These are phyloP conservation scores for Origma solitaria DNA, from an alignment of 2,113 vertebrate species.

Conservation along the genomic window DNA sequence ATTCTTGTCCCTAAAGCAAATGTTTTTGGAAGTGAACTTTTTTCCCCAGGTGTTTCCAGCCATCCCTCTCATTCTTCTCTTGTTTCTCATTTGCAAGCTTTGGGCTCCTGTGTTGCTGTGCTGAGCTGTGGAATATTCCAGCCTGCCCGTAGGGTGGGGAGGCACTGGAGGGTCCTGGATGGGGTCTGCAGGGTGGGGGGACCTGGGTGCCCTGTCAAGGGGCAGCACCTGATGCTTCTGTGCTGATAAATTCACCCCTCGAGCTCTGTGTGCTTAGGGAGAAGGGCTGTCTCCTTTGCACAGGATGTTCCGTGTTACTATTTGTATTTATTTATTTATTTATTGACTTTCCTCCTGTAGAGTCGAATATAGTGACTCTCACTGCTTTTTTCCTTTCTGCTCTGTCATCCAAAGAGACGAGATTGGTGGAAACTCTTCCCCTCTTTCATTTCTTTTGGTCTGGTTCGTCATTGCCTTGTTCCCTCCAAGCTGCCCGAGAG, in stretches of 20 bases:
- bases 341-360: neutral
- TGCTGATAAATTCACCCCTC: neutral
- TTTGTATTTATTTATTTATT: neutral
- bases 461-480: neutral
- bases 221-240: neutral
- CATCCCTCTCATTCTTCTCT: accelerated
- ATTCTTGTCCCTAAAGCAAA: neutral
- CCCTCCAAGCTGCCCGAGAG: accelerated
- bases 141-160: accelerated
- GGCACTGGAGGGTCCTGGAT: neutral
- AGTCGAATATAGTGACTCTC: accelerated
- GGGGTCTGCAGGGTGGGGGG: neutral
- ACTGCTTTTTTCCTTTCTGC: neutral
- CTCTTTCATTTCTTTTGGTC: neutral
- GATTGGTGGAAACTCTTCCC: accelerated
- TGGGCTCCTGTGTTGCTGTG: neutral
- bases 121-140: neutral
- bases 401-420: neutral
- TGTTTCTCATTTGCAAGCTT: neutral
- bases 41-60: neutral
- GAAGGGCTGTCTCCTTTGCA: neutral
- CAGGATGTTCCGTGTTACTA: neutral
- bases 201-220: neutral
- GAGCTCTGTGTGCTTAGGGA: accelerated
- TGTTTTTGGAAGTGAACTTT: neutral